These are phyloP conservation scores for Pithys albifrons DNA, from an alignment of 2,113 vertebrate species.

Conservation along the genomic window DNA sequence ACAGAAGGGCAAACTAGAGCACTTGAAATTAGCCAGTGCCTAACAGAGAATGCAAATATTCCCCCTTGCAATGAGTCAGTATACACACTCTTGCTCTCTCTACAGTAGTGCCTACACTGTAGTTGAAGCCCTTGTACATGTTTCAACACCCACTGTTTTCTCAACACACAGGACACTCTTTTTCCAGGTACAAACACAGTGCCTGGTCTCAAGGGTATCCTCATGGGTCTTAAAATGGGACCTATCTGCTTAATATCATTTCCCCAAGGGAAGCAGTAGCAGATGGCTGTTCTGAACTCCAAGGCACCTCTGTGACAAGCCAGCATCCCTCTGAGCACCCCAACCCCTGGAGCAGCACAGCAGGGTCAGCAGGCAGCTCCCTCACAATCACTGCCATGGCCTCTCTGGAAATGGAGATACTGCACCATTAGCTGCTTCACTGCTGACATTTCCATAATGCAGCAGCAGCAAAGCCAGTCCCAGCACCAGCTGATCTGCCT, in stretches of 20 bases:
- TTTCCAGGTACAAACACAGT: neutral
- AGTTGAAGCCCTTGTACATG: neutral
- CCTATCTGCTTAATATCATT: neutral
- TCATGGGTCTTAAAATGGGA: neutral
- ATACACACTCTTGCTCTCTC: neutral
- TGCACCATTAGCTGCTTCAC: neutral
- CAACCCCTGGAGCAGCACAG: neutral
- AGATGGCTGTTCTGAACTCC: neutral
- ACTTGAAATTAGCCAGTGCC: neutral
- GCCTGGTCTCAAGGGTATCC: neutral
- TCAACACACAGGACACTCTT: neutral
- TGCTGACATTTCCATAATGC: neutral
- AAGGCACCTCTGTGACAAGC: neutral
- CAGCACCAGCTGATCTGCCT: neutral
- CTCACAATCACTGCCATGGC: fast-evolving
- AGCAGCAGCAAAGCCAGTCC: neutral
- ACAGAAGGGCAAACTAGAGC: neutral
- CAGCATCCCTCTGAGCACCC: neutral
- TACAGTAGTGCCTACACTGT: neutral
- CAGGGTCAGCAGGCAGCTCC: neutral
- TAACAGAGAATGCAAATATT: neutral
- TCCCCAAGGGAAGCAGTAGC: neutral
- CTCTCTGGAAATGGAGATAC: neutral
- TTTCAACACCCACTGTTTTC: neutral
- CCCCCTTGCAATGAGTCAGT: neutral